Base-by-base conservation (phyloP, 2,797 vertebrate species). In the Chelidonichthys spinosus region DNA sequence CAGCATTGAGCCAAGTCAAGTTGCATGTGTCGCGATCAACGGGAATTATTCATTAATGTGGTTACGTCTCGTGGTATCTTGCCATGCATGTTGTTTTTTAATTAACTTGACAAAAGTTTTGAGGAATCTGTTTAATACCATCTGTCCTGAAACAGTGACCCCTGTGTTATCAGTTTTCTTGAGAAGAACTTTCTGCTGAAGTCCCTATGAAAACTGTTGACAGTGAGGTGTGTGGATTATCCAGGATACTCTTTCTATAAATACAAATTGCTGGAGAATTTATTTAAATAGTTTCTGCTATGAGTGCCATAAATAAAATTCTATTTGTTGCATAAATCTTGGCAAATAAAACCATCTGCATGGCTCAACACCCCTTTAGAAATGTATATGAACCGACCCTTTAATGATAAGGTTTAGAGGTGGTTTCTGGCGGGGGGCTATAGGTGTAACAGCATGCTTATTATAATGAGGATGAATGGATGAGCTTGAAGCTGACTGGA, bases 391-490 rank as follows among this genome's bases (percentile, higher is more conserved):
- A 86, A 82, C 37, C 50, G 58, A 71, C 39, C 62, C 44, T 64
- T 43, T 65, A 64, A 74, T 78, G 66, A 72, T 55, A n/a, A 58
- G 44, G 18, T n/a, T 69, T 15, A 11, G 36, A 46, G 52, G 56
- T 25, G 40, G 56, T 17, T 69, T 76, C 53, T 61, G 65, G 52
- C 83, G 18, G 17, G 55, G 63, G 55, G 63, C 83, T 74, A 40
- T 65, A 72, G 81, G 50, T 55, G 43, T 54, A 79, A 74, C 72
- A 71, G 59, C 55, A 69, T 78, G 75, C 85, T 89, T 76, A 84
- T 85, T 82, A 62, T 90, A 91, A 90, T 87, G 69, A 91, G 87
- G 80, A 90, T 87, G 76, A 92, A 92, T 89, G 85, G 74, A 83
- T 77, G 85, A 86, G 89, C 79, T 85, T 61, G 82, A 83, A 86